Evolutionary conservation across 2,888 invertebrate species (phyloP).

Genomic region (Liopterus haemorrhoidalis): DNA sequence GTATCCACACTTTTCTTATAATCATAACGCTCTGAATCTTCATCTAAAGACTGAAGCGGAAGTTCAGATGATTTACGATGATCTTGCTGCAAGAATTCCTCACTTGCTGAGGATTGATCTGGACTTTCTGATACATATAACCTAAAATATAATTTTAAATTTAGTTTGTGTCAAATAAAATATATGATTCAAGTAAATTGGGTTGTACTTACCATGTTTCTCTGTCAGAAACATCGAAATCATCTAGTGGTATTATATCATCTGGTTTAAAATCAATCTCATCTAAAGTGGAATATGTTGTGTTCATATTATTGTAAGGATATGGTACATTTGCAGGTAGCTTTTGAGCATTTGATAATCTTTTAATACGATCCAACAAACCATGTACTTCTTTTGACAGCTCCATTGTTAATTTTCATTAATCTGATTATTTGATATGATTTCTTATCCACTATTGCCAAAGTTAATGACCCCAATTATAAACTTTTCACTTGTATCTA

Average conservation of each 20-base stretch:
- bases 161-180: conserved; percentile 22
- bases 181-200: conserved; percentile 4
- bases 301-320: conserved; percentile 2
- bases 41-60: no score
- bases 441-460: no score
- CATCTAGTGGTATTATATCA: conserved; percentile 54
- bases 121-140: conserved; percentile 29
- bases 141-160: conserved; percentile 27
- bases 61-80: no score
- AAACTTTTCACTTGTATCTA: no score
- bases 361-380: conserved; percentile 30
- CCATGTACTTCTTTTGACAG: conserved; percentile 38
- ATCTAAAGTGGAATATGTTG: conserved; percentile 4
- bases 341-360: conserved; percentile 17
- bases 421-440: conserved; percentile 25
- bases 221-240: conserved; percentile 52
- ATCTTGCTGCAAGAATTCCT: conserved; percentile 33
- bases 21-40: conserved; percentile 25
- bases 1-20: conserved; percentile 58
- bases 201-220: conserved; percentile 51
- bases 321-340: conserved; percentile 1
- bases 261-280: conserved; percentile 23
- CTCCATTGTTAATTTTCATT: conserved; percentile 34
- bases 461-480: no score
- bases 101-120: conserved; percentile 20